Conservation (phyloP, 1,140 invertebrate species). For the Marisa cornuarietis region DNA sequence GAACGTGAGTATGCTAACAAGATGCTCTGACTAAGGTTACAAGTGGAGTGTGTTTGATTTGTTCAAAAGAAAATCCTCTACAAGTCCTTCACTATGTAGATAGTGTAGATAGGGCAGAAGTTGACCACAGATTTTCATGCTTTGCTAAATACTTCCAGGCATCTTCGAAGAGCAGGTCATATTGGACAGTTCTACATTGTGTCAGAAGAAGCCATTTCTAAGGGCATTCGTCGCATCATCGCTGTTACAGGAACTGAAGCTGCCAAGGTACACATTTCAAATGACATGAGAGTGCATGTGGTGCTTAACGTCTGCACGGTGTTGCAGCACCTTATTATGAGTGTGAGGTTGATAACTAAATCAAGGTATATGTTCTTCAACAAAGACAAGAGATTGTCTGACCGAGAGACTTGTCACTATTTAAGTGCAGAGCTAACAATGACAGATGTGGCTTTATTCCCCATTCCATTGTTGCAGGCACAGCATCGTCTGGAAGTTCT, state of each 20-base stretch:
- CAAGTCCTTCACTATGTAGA: background rate
- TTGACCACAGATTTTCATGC: no score
- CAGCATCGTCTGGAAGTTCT: conserved; percentile 80
- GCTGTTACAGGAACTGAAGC: conserved; percentile 96
- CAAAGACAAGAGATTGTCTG: no score
- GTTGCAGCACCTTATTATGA: no score
- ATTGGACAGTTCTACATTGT: conserved; percentile 95
- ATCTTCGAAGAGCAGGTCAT: conserved; percentile 85
- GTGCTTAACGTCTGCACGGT: background rate
- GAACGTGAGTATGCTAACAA: conserved; percentile 75
- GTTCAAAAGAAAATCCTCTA: background rate
- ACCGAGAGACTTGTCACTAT: no score
- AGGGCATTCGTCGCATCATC: conserved; percentile 96
- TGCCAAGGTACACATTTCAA: conserved; percentile 65
- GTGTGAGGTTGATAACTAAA: background rate
- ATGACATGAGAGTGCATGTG: background rate
- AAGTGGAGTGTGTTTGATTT: background rate
- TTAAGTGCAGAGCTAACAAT: no score
- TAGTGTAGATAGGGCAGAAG: no score
- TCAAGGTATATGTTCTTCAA: no score
- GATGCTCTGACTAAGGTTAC: background rate
- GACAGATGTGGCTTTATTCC: no score
- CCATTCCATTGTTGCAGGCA: conserved; percentile 67
- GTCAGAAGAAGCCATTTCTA: conserved; percentile 98
- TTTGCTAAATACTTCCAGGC: conserved; percentile 68